phyloP scores from a whole-genome alignment of 2,113 vertebrate species.

The Heliornis fulica region DNA sequence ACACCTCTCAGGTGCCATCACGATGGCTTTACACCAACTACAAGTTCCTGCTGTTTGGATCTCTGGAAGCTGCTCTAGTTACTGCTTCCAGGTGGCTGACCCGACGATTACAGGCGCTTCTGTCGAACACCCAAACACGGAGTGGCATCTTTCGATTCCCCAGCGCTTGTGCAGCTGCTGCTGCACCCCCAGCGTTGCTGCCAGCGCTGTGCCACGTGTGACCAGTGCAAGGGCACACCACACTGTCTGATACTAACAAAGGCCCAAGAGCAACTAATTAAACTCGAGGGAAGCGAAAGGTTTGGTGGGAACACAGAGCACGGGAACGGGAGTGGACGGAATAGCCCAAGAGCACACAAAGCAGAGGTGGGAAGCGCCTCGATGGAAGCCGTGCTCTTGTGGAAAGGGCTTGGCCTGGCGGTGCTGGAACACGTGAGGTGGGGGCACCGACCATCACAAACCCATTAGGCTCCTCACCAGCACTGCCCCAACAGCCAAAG shows the following conservation, averaged over 20 bases:
- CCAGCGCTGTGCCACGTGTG: neutral
- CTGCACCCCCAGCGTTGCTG: too few relatives aligned
- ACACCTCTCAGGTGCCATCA: neutral
- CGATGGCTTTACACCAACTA: neutral
- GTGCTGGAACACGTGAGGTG: neutral
- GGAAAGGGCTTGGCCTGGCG: neutral
- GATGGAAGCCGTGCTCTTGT: neutral
- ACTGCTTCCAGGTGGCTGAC: neutral
- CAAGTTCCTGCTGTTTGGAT: neutral
- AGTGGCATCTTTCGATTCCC: neutral
- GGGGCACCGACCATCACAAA: neutral
- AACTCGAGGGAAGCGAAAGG: neutral
- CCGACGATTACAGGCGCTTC: neutral
- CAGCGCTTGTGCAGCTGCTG: neutral
- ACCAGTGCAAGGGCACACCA: accelerated
- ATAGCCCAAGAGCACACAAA: accelerated
- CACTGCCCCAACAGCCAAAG: neutral
- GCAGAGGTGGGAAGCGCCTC: neutral
- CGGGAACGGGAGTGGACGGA: accelerated
- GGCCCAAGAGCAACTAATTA: neutral
- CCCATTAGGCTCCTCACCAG: neutral
- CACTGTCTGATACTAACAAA: neutral
- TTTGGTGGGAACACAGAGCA: neutral
- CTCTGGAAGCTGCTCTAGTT: neutral
- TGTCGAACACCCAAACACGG: neutral